phyloP scores from a whole-genome alignment of 92 coral and sea anemone species.

The Umimayanthus kanabou region DNA sequence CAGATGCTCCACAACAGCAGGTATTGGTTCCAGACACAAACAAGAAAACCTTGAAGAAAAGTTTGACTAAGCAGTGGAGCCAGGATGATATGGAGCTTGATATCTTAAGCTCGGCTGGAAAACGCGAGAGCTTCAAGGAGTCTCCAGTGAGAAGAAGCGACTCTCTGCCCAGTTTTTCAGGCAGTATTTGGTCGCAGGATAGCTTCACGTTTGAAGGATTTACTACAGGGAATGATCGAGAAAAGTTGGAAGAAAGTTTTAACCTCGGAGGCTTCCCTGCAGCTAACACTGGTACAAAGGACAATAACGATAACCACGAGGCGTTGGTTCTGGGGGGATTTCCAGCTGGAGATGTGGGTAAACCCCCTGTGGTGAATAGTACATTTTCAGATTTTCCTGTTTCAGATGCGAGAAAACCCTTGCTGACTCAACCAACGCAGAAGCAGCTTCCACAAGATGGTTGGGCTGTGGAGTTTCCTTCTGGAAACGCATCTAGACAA shows the following conservation, averaged over 20 bases:
- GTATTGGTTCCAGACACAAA: background rate
- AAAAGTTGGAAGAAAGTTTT: constrained; percentile 43
- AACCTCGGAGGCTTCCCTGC: constrained; percentile 41
- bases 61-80: constrained; percentile 44
- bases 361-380: constrained; percentile 2
- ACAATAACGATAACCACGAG: constrained; percentile 55
- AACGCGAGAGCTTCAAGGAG: constrained; percentile 38
- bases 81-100: constrained; percentile 55
- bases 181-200: constrained; percentile 87
- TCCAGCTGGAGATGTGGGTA: constrained; percentile 81
- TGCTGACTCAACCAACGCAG: background rate
- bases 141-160: constrained; percentile 52
- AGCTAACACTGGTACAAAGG: constrained; percentile 43
- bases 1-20: background rate
- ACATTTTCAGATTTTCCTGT: constrained; percentile 8
- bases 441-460: background rate
- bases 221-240: constrained; percentile 27
- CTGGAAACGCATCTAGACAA: constrained; percentile 4
- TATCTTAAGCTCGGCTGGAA: constrained; percentile 1
- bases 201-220: constrained; percentile 59
- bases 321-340: constrained; percentile 77
- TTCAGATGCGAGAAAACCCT: background rate
- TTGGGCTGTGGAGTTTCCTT: background rate
- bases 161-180: constrained; percentile 85
- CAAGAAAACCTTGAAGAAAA: constrained; percentile 5